These are phyloP conservation scores for Spisula solida DNA, from an alignment of 2,888 invertebrate species.

Conservation along the genomic window DNA sequence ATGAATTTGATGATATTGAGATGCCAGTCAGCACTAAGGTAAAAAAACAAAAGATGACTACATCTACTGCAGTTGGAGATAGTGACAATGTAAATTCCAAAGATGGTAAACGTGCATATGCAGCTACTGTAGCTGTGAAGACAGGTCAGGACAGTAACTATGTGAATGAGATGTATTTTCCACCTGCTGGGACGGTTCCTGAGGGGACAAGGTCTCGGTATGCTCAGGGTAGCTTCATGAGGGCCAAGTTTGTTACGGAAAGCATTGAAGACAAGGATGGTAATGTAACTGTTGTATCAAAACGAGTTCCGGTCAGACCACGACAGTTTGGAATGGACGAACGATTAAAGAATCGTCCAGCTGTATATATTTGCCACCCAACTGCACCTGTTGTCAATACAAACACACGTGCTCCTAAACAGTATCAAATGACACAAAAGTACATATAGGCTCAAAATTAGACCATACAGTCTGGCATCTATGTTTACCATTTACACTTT, in stretches of 20 bases:
- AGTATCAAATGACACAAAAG: background rate
- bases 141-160: background rate
- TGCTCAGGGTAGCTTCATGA: slow-evolving; percentile 33
- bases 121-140: slow-evolving; percentile 19
- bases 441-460: background rate
- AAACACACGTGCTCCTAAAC: background rate
- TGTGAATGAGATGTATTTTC: slow-evolving; percentile 36
- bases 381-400: slow-evolving; percentile 54
- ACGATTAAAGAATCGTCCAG: slow-evolving; percentile 23
- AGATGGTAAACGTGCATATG: background rate
- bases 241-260: slow-evolving; percentile 51
- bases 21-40: background rate
- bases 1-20: background rate
- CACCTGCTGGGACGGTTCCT: slow-evolving; percentile 53
- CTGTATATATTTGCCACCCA: slow-evolving; percentile 56
- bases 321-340: slow-evolving; percentile 40
- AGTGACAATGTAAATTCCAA: background rate
- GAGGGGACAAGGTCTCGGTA: slow-evolving; percentile 47
- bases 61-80: background rate
- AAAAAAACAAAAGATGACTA: background rate
- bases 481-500: no score
- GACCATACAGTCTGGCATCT: no score
- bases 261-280: slow-evolving; percentile 28
- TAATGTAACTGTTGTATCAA: slow-evolving; percentile 50
- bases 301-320: slow-evolving; percentile 48